A percentile compares a stretch with the other conserved stretches of the same genome.
These are phyloP conservation scores for Orgyia antiqua DNA, from an alignment of 2,888 invertebrate species.

Conservation along the genomic window DNA sequence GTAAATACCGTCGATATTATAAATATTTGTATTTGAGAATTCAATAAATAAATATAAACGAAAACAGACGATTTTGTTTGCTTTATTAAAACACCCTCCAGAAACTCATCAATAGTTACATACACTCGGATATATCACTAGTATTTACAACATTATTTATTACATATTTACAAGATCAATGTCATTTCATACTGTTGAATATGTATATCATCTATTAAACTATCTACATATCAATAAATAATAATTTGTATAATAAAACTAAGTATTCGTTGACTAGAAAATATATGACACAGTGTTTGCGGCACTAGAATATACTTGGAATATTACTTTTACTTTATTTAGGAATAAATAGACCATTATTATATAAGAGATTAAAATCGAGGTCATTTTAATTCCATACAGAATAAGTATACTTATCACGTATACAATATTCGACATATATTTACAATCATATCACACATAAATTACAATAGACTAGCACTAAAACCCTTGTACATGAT, in stretches of 20 bases:
- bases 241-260: conserved; percentile 18
- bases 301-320: conserved; percentile 18
- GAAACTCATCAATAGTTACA: conserved; percentile 58
- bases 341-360: conserved; percentile 19
- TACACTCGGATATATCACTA: conserved; percentile 62
- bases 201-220: conserved; percentile 19
- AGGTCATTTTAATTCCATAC: conserved; percentile 18
- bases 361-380: conserved; percentile 26
- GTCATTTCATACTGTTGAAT: conserved; percentile 24
- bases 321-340: conserved; percentile 21
- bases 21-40: too few relatives aligned
- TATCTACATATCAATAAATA: conserved; percentile 20
- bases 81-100: conserved; percentile 76
- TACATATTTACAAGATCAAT: conserved; percentile 46
- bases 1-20: too few relatives aligned
- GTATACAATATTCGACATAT: conserved; percentile 57
- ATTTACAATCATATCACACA: conserved; percentile 62
- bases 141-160: conserved; percentile 52
- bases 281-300: conserved; percentile 18
- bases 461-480: conserved; percentile 33
- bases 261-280: conserved; percentile 25
- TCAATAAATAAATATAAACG: too few relatives aligned
- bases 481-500: conserved; percentile 36
- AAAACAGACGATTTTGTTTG: conserved; percentile 44
- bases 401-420: conserved; percentile 49